Base-by-base conservation (phyloP, 2,888 invertebrate species). In the Dorcus parallelipipedus region DNA sequence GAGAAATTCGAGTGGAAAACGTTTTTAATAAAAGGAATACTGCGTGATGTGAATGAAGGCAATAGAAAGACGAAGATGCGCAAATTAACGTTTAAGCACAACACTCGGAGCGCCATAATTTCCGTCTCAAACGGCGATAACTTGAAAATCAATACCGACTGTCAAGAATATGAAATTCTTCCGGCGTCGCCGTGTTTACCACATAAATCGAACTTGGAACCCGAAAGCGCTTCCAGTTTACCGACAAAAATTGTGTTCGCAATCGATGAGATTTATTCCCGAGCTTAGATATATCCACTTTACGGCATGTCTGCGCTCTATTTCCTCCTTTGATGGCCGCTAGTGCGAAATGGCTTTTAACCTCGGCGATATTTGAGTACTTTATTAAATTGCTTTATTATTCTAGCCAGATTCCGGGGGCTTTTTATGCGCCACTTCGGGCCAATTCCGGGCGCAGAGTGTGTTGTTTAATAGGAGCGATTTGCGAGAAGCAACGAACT, bases 361-460 rank as follows among this genome's bases (percentile, higher is more conserved):
- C 65, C 63, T 60, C 59, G 52, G 58, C 48, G 59, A 57, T 61
- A 63, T 52, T 61, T 61, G 54, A 62, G 65, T 62, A 61, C 63
- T 65, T 65, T 65, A 65, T 65, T 61, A 65, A 65, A 65, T 65
- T 64, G 63, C 59, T 65, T 62, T 65, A 65, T 64, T 65, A 65
- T 65, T 64, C 65, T 52, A 52, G 10, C 48, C 50, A 62, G 58
- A 61, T 58, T 59, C 60, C 40, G 49, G 45, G 17, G 53, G 26
- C 26, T 48, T 54, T 47, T 23, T 52, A 53, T 62, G 54, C 52
- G 63, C 52, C 62, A 54, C 55, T 62, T 45, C 39, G 52, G 43
- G 47, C 48, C 49, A 9, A 23, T 20, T 17, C 38, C 49, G 38
- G 23, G 45, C 20, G 23, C 14, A 20, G 23, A 45, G 26, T 33